Evolutionary conservation across 2,888 invertebrate genomes (phyloP).

Genomic region (Pristionchus japonicus): DNA sequence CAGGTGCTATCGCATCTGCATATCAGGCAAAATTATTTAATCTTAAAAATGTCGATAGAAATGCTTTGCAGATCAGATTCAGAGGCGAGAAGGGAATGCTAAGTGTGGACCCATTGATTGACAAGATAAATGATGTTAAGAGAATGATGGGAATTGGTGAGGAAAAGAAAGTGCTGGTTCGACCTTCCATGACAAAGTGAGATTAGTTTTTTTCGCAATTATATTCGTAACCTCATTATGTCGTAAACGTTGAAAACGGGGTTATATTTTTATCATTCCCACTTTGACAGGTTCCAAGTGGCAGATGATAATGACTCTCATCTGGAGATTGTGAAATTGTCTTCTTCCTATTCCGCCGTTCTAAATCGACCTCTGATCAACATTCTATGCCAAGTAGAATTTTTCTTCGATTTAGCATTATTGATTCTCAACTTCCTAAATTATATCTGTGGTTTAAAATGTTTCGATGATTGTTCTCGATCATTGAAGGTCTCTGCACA

Average conservation of each 20-base stretch:
- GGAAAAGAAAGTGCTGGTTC: not conserved
- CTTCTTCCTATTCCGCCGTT: slow-evolving; percentile 65
- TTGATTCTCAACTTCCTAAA: not conserved
- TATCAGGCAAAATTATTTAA: not conserved
- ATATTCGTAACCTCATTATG: not conserved
- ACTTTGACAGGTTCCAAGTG: not conserved
- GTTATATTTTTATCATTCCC: too few relatives aligned
- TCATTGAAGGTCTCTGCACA: slow-evolving; percentile 18
- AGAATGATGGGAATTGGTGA: not conserved
- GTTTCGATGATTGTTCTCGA: not conserved
- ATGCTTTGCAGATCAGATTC: slow-evolving; percentile 57
- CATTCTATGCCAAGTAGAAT: slow-evolving; percentile 74
- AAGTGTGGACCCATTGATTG: slow-evolving; percentile 63
- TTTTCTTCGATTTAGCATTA: too few relatives aligned
- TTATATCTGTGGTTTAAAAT: too few relatives aligned
- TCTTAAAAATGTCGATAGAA: not conserved
- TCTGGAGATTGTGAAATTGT: slow-evolving; percentile 71
- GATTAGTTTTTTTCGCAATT: not conserved
- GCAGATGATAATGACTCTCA: not conserved
- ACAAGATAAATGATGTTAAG: slow-evolving; percentile 50
- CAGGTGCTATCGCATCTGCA: not conserved
- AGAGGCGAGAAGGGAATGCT: slow-evolving; percentile 69
- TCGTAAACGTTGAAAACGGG: not conserved
- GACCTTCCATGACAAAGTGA: not conserved
- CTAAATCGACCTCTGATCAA: slow-evolving; percentile 76